Percentiles rank a stretch among this genome's conserved stretches.
Conservation (phyloP, 2,888 invertebrate genomes). For the Athripsodes cinereus region DNA sequence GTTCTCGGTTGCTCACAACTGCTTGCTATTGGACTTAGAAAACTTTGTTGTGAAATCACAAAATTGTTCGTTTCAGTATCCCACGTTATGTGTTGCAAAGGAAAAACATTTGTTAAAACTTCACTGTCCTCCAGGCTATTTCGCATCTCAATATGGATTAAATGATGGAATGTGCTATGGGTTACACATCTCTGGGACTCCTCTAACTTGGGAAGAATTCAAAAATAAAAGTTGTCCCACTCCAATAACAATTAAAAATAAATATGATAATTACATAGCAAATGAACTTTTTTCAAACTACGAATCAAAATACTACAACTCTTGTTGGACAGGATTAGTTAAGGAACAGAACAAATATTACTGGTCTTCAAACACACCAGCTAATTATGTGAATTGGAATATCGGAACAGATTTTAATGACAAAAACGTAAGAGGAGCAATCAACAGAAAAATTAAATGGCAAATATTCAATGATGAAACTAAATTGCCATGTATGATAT, state of each 20-base stretch:
- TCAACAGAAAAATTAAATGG: slow-evolving; percentile 19
- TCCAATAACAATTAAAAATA: slow-evolving; percentile 21
- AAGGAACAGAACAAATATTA: slow-evolving; percentile 35
- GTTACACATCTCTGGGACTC: slow-evolving; percentile 6
- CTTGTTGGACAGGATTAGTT: slow-evolving; percentile 31
- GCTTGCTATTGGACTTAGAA: slow-evolving; percentile 38
- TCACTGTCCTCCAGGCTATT: slow-evolving; percentile 40
- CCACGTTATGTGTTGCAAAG: slow-evolving; percentile 41
- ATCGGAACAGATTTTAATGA: slow-evolving; percentile 14
- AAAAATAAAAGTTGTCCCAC: slow-evolving; percentile 9
- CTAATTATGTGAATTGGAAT: slow-evolving; percentile 21
- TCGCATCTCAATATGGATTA: slow-evolving; percentile 32
- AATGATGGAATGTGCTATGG: slow-evolving; percentile 19
- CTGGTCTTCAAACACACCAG: slow-evolving; percentile 35
- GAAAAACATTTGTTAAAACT: slow-evolving; percentile 38
- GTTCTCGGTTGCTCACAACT: slow-evolving; percentile 35
- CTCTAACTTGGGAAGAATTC: slow-evolving; percentile 20
- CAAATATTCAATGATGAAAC: slow-evolving; percentile 29
- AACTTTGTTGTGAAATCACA: slow-evolving; percentile 34
- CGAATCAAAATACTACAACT: slow-evolving; percentile 8
- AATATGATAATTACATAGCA: slow-evolving; percentile 20
- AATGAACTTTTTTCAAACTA: slow-evolving; percentile 14
- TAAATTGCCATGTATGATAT: slow-evolving; percentile 40
- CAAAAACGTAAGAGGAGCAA: slow-evolving; percentile 14
- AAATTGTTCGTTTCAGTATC: slow-evolving; percentile 35